Base-by-base conservation (phyloP, 2,113 vertebrate species). In the Spea multiplicata region DNA sequence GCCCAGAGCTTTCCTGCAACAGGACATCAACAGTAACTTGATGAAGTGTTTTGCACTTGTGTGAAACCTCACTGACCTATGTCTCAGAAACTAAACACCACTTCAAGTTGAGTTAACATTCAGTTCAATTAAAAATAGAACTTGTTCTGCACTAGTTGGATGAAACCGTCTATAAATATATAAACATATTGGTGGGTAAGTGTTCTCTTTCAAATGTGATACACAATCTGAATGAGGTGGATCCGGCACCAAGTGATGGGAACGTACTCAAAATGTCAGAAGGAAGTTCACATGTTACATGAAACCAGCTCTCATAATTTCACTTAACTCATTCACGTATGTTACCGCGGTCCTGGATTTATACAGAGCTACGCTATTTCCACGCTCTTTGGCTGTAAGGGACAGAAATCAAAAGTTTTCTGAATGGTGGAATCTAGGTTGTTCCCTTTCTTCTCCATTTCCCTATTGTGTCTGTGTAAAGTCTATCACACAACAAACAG, bases 121-220 rank as follows among this genome's bases (percentile, higher is more conserved):
- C 62, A 5, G 57, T 81, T 82, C 50, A 84, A 45, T 81, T 89
- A 87, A 86, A 87, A 84, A 88, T 87, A 88, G 86, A 84, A 83
- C 71, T 71, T 70, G 66, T 62, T 67, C 46, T 75, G 76, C 82
- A 62, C 66, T 77, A 73, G 71, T 81, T 84, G 84, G 81, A 81
- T 78, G 73, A 81, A 81, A 66, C 68, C 77, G 52, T 9, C 83
- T 90, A 86, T 87, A 87, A 87, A 88, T 87, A 89, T 46, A 78
- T 57, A 71, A 83, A 85, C 83, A 77, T 83, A 82, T 45, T 83
- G 53, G 68, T 81, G 77, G 44, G 7, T 83, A 74, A 78, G 45
- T 81, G 80, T 81, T 64, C 83, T 44, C 81, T 82, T 73, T 50
- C 76, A 62, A 84, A 76, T 79, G 66, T 16, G 74, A 76, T 64